These are phyloP conservation scores for Pemphredon lugubris DNA, from an alignment of 2,888 invertebrate species.

Conservation along the genomic window DNA sequence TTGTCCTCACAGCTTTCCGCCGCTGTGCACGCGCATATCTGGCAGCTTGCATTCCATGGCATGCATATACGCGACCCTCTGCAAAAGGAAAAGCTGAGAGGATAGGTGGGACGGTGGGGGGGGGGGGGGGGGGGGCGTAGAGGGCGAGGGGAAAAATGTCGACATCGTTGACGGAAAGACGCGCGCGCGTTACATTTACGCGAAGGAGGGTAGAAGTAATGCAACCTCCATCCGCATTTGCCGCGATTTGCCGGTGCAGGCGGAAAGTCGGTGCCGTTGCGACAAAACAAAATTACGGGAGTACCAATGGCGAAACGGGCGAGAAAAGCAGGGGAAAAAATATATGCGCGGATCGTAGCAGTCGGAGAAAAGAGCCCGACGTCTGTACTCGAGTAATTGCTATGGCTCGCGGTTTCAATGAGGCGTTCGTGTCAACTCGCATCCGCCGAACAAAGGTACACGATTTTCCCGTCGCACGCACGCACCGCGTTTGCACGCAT, in stretches of 20 bases:
- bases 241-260: constrained; percentile 19
- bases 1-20: constrained; percentile 54
- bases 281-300: not conserved
- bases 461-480: constrained; percentile 15
- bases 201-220: constrained; percentile 16
- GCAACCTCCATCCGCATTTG: not conserved
- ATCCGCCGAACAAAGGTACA: constrained; percentile 22
- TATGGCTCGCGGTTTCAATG: constrained; percentile 10
- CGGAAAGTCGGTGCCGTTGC: not conserved
- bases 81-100: constrained; percentile 9
- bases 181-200: constrained; percentile 39
- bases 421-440: constrained; percentile 7
- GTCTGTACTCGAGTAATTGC: constrained; percentile 3
- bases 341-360: not conserved
- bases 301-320: not conserved
- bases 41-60: constrained; percentile 50
- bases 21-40: constrained; percentile 47
- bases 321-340: too few relatives aligned
- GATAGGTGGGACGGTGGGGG: too few relatives aligned
- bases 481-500: constrained; percentile 15
- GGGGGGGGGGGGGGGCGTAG: constrained; percentile 5
- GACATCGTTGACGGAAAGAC: constrained; percentile 37
- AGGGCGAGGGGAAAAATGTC: not conserved
- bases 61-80: constrained; percentile 37
- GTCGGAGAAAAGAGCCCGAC: not conserved